These are phyloP conservation scores for Tamias sibiricus DNA, from an alignment of 2,113 vertebrate species.

Conservation along the genomic window DNA sequence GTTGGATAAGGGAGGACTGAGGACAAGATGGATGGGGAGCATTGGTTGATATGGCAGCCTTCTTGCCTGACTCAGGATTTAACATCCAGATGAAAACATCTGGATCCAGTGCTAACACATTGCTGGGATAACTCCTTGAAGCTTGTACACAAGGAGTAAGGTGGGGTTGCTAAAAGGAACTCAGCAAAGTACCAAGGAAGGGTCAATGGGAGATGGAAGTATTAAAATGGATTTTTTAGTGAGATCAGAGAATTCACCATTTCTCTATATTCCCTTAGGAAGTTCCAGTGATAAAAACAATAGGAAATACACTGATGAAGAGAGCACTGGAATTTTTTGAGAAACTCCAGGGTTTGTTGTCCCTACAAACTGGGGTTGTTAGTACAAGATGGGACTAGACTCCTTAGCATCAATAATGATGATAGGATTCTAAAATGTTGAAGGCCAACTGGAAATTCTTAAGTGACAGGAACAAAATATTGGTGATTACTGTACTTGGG, in stretches of 20 bases:
- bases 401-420: not conserved
- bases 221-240: not conserved
- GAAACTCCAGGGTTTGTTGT: not conserved
- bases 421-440: conserved; percentile 19
- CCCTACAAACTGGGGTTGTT: not conserved
- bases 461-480: conserved; percentile 2
- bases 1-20: not conserved
- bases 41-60: not conserved
- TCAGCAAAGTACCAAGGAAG: conserved; percentile 13
- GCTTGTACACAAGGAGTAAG: not conserved
- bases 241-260: not conserved
- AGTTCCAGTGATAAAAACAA: not conserved
- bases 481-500: not conserved
- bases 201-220: not conserved
- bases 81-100: conserved; percentile 14
- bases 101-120: not conserved
- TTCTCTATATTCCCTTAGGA: not conserved
- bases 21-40: not conserved
- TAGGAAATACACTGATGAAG: not conserved
- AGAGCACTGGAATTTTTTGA: not conserved
- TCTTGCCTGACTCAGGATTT: conserved; percentile 35
- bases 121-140: not conserved
- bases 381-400: not conserved
- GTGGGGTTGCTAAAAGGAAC: conserved; percentile 5
- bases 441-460: not conserved